Conservation (phyloP, 2,113 vertebrate genomes). For the Pelmatolapia mariae region DNA sequence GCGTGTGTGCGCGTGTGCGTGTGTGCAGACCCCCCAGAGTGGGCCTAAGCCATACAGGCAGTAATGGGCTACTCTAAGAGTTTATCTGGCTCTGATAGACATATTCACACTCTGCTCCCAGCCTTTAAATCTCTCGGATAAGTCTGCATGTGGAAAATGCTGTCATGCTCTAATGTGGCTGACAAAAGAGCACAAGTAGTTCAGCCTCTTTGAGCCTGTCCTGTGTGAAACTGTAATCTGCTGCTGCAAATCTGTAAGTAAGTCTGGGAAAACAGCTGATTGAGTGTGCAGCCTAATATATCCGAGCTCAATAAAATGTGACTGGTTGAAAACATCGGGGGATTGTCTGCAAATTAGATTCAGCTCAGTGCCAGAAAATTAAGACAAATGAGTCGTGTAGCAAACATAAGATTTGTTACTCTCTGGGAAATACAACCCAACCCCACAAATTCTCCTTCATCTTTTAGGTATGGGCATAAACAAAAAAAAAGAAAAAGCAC, state of each 20-base stretch:
- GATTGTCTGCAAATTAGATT: background rate
- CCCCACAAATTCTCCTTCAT: background rate
- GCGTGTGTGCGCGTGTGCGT: background rate
- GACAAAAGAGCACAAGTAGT: conserved; percentile 11
- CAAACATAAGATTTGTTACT: background rate
- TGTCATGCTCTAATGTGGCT: conserved; percentile 48
- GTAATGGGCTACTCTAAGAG: conserved; percentile 52
- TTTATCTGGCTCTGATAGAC: conserved; percentile 61
- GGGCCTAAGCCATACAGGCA: conserved; percentile 29
- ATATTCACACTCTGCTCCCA: conserved; percentile 26
- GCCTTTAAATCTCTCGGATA: conserved; percentile 45
- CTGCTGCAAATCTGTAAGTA: background rate
- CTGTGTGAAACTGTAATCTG: conserved; percentile 22
- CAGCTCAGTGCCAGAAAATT: background rate
- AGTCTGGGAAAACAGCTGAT: background rate
- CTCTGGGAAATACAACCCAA: background rate
- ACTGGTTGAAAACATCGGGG: background rate
- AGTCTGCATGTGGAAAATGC: conserved; percentile 30
- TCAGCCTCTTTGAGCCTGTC: background rate
- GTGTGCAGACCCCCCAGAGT: conserved; percentile 55
- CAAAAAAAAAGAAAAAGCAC: background rate
- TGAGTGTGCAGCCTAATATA: background rate
- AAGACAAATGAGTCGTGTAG: background rate
- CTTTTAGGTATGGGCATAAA: background rate
- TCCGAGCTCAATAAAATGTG: background rate